A percentile compares a stretch with the other conserved stretches of the same genome.
Conservation (phyloP, 2,888 invertebrate species). For the Ormyrus labotus region DNA sequence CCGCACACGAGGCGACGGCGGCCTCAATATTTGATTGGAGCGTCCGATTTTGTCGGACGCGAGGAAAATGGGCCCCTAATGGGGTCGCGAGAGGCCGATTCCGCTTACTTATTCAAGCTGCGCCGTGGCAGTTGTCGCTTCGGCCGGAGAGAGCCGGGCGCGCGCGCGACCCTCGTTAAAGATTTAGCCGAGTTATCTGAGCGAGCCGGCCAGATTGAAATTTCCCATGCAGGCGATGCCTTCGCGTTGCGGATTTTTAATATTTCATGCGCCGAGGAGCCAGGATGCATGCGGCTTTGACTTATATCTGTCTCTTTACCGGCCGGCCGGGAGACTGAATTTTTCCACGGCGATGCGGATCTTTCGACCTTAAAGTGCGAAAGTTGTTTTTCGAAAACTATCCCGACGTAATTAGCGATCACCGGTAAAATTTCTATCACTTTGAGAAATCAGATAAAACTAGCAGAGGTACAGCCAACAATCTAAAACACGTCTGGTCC, state of each 20-base stretch:
- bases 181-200: slow-evolving; percentile 73
- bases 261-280: slow-evolving; percentile 56
- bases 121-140: slow-evolving; percentile 5
- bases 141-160: slow-evolving; percentile 1
- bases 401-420: too few relatives aligned
- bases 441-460: too few relatives aligned
- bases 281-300: slow-evolving; percentile 37
- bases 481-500: too few relatives aligned
- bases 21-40: slow-evolving; percentile 48
- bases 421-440: too few relatives aligned
- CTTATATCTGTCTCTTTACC: slow-evolving; percentile 35
- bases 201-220: slow-evolving; percentile 71
- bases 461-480: too few relatives aligned
- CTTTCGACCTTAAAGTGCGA: too few relatives aligned
- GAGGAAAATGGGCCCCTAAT: slow-evolving; percentile 64
- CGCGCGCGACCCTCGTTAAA: slow-evolving; percentile 71
- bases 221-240: slow-evolving; percentile 68
- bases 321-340: not conserved
- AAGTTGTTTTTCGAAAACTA: too few relatives aligned
- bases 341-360: not conserved
- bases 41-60: slow-evolving; percentile 43
- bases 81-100: slow-evolving; percentile 66
- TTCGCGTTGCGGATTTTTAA: slow-evolving; percentile 61
- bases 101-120: slow-evolving; percentile 71
- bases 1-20: slow-evolving; percentile 35